Percentiles rank a stretch among this genome's conserved stretches.
Conservation (phyloP, 2,797 vertebrate genomes). For the Schizothorax lantsangensis region DNA sequence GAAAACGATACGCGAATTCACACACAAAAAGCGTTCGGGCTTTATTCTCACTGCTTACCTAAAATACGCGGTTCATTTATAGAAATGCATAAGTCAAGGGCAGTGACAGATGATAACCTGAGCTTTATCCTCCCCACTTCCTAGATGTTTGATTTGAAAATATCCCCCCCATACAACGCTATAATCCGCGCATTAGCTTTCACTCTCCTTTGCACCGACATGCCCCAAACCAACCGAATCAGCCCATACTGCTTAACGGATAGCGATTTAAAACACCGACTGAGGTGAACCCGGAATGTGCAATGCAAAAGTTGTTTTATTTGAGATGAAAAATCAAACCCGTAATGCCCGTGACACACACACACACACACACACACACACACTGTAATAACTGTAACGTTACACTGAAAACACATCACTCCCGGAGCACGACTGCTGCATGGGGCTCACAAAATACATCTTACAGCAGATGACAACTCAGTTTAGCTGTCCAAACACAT, state of each 20-base stretch:
- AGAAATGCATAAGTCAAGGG: not conserved
- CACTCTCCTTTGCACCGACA: conserved; percentile 6
- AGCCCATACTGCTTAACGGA: not conserved
- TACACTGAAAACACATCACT: conserved; percentile 49
- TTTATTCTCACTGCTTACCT: not conserved
- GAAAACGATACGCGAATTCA: not conserved
- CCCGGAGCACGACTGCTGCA: conserved; percentile 47
- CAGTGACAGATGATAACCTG: conserved; percentile 2
- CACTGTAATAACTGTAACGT: conserved; percentile 34
- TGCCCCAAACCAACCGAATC: not conserved
- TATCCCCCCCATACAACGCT: not conserved
- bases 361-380: conserved; percentile 30
- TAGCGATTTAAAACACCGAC: not conserved
- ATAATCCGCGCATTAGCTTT: conserved; percentile 20
- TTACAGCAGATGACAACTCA: conserved; percentile 28
- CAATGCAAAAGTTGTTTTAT: conserved; percentile 26
- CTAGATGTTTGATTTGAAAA: conserved; percentile 49
- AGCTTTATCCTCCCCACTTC: conserved; percentile 52
- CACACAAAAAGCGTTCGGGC: not conserved
- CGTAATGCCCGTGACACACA: conserved; percentile 46
- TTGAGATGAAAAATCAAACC: conserved; percentile 35
- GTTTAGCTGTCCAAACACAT: not conserved
- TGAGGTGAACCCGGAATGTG: not conserved
- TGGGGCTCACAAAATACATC: not conserved
- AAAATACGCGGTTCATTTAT: not conserved